Evolutionary conservation across 1,140 invertebrate species (phyloP).

Genomic region (Nixonia krombeini): DNA sequence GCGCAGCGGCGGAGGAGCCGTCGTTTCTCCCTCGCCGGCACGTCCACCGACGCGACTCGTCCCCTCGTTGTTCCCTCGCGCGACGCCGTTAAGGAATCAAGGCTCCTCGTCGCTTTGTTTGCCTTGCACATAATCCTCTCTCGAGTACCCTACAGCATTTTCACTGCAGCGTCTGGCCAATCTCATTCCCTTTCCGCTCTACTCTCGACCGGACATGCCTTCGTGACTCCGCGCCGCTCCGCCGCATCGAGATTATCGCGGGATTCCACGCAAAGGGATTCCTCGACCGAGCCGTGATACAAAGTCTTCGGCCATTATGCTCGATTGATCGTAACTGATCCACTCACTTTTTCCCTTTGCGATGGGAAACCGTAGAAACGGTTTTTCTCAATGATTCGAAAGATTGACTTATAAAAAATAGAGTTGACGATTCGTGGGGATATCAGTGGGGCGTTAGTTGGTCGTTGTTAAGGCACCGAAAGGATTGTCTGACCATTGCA

Average conservation of each 20-base stretch:
- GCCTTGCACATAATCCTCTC: constrained; percentile 49
- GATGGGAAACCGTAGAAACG: no score
- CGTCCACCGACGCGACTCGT: constrained; percentile 26
- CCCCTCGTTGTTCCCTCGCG: constrained; percentile 26
- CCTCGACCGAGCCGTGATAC: no score
- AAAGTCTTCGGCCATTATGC: constrained; percentile 34
- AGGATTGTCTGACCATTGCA: no score
- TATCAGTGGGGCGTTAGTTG: no score
- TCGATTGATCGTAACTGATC: constrained; percentile 25
- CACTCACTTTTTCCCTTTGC: constrained; percentile 12
- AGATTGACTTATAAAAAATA: no score
- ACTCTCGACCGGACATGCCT: constrained; percentile 45
- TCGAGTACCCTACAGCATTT: constrained; percentile 1
- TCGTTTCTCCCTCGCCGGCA: not conserved
- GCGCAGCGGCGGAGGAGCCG: no score
- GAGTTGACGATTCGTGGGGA: no score
- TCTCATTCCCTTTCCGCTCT: constrained; percentile 42
- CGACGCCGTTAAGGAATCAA: constrained; percentile 43
- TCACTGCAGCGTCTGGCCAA: constrained; percentile 7
- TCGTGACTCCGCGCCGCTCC: constrained; percentile 32
- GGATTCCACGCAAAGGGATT: constrained; percentile 43
- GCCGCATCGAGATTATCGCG: constrained; percentile 40
- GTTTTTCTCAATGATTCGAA: not conserved
- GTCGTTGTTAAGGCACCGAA: no score
- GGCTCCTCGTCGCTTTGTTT: constrained; percentile 45